phyloP scores from a whole-genome alignment of 1,140 invertebrate genomes.

The Musca domestica region DNA sequence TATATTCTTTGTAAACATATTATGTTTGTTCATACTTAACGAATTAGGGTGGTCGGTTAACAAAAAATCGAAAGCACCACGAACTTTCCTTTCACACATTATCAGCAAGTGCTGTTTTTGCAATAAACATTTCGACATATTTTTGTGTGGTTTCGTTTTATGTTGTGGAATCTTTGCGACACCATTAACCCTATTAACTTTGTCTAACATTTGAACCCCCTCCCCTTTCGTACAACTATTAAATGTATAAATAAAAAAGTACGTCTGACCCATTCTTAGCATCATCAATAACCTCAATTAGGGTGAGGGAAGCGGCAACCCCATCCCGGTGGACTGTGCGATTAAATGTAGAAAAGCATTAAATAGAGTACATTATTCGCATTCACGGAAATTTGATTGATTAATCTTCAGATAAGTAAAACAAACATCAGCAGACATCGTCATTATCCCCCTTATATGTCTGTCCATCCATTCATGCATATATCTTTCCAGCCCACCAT shows the following conservation, averaged over 20 bases:
- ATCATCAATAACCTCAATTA: slow-evolving; percentile 19
- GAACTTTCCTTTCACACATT: too few species aligned
- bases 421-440: background rate
- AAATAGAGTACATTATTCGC: slow-evolving; percentile 9
- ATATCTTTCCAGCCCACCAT: too few species aligned
- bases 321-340: too few species aligned
- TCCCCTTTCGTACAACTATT: background rate
- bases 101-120: too few species aligned
- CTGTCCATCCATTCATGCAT: too few species aligned
- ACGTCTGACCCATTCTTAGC: background rate
- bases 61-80: too few species aligned
- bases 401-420: slow-evolving; percentile 15
- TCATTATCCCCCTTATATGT: too few species aligned
- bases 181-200: slow-evolving; percentile 19
- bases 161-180: background rate
- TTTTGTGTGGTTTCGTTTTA: background rate
- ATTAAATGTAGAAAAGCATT: background rate
- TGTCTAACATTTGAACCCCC: background rate
- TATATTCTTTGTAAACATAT: too few species aligned
- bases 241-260: too few species aligned
- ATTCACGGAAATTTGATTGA: slow-evolving; percentile 12
- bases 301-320: background rate
- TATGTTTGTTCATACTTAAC: too few species aligned
- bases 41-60: too few species aligned
- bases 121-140: background rate